A percentile compares a stretch with the other conserved stretches of the same genome.
phyloP scores from a whole-genome alignment of 2,113 vertebrate species.

The Poecile atricapillus region DNA sequence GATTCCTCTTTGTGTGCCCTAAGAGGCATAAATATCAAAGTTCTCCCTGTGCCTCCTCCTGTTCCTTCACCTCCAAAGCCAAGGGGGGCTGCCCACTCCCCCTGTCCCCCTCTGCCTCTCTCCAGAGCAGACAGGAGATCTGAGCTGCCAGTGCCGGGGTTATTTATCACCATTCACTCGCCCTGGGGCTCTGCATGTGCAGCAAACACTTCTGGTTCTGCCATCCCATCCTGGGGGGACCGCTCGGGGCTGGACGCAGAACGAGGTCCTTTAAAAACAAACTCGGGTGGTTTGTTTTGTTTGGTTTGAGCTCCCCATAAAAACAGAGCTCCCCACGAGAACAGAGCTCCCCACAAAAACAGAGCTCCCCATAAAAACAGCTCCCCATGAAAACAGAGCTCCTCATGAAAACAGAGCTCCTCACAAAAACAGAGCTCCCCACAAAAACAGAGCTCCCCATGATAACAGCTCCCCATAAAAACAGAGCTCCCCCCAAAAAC shows the following conservation, averaged over 20 bases:
- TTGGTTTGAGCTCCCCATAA: no score
- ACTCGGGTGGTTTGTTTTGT: no score
- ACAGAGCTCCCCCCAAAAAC: no score
- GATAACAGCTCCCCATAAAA: no score
- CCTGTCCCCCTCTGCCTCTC: background rate
- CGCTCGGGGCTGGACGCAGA: background rate
- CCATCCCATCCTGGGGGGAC: background rate
- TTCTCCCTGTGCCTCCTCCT: background rate
- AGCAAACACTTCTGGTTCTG: background rate
- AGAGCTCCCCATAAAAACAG: no score
- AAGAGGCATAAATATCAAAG: background rate
- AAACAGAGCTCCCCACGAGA: no score
- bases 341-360: no score
- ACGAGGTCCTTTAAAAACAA: background rate
- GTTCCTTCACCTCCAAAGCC: background rate
- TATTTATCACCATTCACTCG: constrained; percentile 32
- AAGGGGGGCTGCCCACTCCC: background rate
- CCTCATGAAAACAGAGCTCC: no score
- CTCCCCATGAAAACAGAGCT: no score
- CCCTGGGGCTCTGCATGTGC: background rate
- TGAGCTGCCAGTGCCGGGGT: constrained; percentile 19
- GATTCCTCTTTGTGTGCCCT: background rate
- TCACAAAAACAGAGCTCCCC: no score
- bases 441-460: no score
- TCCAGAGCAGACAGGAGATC: background rate